These are phyloP conservation scores for Heteronetta atricapilla DNA, from an alignment of 2,113 vertebrate species.

Conservation along the genomic window DNA sequence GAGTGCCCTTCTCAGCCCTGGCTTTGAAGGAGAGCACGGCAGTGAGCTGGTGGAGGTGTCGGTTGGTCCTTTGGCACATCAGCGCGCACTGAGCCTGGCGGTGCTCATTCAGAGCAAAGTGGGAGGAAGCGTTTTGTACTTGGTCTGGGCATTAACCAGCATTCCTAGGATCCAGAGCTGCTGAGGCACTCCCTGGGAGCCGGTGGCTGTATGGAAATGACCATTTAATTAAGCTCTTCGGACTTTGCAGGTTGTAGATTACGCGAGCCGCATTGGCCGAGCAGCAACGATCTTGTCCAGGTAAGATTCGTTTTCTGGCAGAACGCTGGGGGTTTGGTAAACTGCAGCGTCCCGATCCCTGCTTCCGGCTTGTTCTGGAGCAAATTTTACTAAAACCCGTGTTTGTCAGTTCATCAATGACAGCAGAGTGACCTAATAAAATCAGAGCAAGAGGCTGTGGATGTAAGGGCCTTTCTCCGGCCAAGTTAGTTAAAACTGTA, in stretches of 20 bases:
- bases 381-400: neutral
- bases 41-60: neutral
- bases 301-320: slow-evolving; percentile 58
- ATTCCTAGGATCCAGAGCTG: neutral
- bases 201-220: accelerated
- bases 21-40: neutral
- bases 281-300: slow-evolving; percentile 72
- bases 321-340: neutral
- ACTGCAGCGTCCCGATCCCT: neutral
- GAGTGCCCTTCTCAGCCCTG: neutral
- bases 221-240: neutral
- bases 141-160: neutral
- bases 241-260: slow-evolving; percentile 75
- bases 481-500: neutral
- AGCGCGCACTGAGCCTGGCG: neutral
- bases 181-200: neutral
- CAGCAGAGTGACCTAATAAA: neutral
- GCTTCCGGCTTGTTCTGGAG: neutral
- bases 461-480: neutral
- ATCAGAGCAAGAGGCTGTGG: neutral
- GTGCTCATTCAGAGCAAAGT: neutral
- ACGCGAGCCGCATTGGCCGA: slow-evolving; percentile 50
- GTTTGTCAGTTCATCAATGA: neutral
- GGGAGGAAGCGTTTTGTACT: neutral
- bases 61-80: neutral